These are phyloP conservation scores for honey bee (Apis mellifera) DNA, from an alignment of 1,140 invertebrate genomes.

Conservation along the genomic window DNA sequence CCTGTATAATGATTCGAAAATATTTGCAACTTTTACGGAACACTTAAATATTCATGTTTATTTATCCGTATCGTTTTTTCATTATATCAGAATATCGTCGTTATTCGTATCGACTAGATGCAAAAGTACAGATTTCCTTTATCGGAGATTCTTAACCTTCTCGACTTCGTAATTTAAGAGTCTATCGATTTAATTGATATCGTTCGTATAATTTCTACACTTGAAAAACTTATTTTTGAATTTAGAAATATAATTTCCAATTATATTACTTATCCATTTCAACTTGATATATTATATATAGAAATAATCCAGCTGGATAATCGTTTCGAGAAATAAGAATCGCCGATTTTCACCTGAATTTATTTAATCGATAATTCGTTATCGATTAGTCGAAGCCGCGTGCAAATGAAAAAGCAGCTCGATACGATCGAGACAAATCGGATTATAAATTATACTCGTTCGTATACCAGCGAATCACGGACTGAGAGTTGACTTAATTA, in stretches of 20 bases:
- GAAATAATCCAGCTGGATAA: not conserved
- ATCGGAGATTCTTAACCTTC: constrained; percentile 17
- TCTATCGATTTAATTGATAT: not conserved
- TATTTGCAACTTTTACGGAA: not conserved
- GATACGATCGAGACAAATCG: not conserved
- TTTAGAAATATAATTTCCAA: too few relatives aligned
- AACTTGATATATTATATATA: too few relatives aligned
- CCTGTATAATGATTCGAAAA: too few relatives aligned
- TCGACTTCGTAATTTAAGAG: not conserved
- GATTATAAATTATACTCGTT: constrained; percentile 29
- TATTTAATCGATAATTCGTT: not conserved
- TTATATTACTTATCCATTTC: too few relatives aligned
- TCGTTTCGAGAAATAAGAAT: constrained; percentile 1
- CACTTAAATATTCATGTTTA: too few relatives aligned
- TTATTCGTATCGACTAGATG: not conserved
- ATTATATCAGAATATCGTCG: not conserved
- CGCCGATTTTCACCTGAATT: not conserved
- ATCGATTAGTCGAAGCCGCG: not conserved
- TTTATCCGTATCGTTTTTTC: too few relatives aligned
- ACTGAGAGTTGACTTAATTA: constrained; percentile 57
- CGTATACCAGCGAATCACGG: constrained; percentile 34
- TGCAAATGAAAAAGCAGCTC: not conserved
- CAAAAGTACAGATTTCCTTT: not conserved
- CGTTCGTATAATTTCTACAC: not conserved
- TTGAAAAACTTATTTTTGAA: too few relatives aligned